Evolutionary conservation across 2,888 invertebrate genomes (phyloP), one percentile per base, ranked within the genome.

Genomic region (Tachina fera): DNA sequence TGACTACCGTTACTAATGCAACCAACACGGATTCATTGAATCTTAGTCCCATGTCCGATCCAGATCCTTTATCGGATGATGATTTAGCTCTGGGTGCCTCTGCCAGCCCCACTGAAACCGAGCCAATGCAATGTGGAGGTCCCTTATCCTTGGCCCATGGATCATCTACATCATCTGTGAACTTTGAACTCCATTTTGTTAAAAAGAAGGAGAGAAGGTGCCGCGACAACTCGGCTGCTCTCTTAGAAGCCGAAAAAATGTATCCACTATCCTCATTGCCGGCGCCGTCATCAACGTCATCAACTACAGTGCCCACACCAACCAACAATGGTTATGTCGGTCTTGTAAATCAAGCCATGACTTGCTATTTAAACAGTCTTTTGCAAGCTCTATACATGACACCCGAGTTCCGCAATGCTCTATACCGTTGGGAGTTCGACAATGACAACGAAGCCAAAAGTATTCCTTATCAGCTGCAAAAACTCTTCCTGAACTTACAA

Each of bases 321-420:
- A 87, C 88, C 9, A 89, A 83, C 49, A 86, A 68, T 9, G 89
- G 90, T 14, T 96, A 96, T 92, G 96, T 97, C 11, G 97, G 97
- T 49, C 93, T 97, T 70, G 97, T 97, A 10, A 97, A 97, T 92
- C 97, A 97, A 92, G 97, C 97, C 1, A 98, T 97, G 97, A 98
- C 97, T 0, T 98, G 98, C 91, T 98, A 98, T 91, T 93, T 98
- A 81, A 98, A 98, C 93, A 97, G 97, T 92, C 93, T 98, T 63
- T 93, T 98, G 39, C 98, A 98, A 93, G 96, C 97, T 0, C 93
- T 98, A 8, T 98, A 95, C 90, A 98, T 98, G 97, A 98, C 97
- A 1, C 98, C 98, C 1, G 97, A 98, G 92, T 98, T 98, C 91
- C 94, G 97, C 53, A 98, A 98, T 93, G 96, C 97, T 4, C 93